Evolutionary conservation across 2,797 vertebrate species (phyloP).

Genomic region (Enteromius thamalakanensis): DNA sequence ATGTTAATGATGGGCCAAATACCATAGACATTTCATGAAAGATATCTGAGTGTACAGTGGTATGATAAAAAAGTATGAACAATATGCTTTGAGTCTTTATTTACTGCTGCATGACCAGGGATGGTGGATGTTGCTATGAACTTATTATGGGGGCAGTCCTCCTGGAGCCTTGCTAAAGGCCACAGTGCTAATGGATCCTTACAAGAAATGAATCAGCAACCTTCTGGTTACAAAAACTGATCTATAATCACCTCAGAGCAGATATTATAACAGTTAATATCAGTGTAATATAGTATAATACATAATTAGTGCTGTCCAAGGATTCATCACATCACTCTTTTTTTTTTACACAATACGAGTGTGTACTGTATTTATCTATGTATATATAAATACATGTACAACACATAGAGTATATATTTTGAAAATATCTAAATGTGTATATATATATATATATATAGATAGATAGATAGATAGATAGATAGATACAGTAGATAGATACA

Average conservation of each 20-base stretch:
- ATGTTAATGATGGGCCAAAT: constrained; percentile 48
- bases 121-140: constrained; percentile 2
- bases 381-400: too few relatives aligned
- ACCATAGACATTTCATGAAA: constrained; percentile 33
- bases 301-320: not conserved
- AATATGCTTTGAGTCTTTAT: constrained; percentile 26
- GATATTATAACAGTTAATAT: not conserved
- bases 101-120: not conserved
- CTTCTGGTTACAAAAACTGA: not conserved
- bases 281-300: not conserved
- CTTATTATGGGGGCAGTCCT: constrained; percentile 7
- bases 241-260: not conserved
- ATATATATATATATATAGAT: too few relatives aligned
- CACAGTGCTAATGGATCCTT: constrained; percentile 5
- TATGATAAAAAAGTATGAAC: constrained; percentile 29
- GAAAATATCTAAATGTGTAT: too few relatives aligned
- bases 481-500: too few relatives aligned
- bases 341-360: too few relatives aligned
- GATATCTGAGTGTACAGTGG: constrained; percentile 32
- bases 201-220: constrained; percentile 18
- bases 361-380: too few relatives aligned
- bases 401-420: too few relatives aligned
- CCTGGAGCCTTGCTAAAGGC: constrained; percentile 11
- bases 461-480: too few relatives aligned
- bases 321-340: too few relatives aligned